These are phyloP conservation scores for Drosophila putrida DNA, from an alignment of 2,888 invertebrate species.

Conservation along the genomic window DNA sequence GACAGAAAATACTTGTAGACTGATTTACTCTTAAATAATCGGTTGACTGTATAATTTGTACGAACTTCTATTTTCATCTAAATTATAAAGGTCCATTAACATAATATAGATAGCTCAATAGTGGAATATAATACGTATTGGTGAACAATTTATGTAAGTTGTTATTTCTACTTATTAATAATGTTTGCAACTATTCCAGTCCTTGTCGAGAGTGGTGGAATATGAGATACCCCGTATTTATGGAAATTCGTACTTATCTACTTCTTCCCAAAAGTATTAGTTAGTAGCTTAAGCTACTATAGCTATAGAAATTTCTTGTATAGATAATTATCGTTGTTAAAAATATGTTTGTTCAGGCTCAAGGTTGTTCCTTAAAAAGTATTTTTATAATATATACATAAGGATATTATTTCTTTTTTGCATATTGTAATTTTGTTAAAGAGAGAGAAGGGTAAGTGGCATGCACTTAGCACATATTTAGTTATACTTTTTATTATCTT, in stretches of 20 bases:
- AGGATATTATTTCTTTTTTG: not conserved
- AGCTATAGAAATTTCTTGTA: not conserved
- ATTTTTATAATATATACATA: not conserved
- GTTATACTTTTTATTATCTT: constrained; percentile 52
- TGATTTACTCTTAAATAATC: not conserved
- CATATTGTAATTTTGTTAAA: constrained; percentile 8
- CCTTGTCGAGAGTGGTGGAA: no score
- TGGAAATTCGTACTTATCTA: not conserved
- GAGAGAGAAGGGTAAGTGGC: constrained; percentile 37
- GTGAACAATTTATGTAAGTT: no score
- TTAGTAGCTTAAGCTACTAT: not conserved
- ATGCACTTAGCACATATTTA: constrained; percentile 80
- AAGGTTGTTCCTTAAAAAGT: not conserved
- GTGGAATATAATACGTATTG: no score
- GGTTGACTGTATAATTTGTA: no score
- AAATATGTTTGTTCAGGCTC: not conserved
- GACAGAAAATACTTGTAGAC: no score
- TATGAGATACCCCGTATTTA: no score
- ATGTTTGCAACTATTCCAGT: no score
- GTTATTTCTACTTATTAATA: no score
- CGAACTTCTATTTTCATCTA: no score
- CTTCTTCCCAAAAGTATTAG: not conserved
- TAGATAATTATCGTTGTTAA: not conserved
- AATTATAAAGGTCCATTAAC: not conserved
- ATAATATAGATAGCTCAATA: no score